Conservation (phyloP, 2,888 invertebrate genomes). For the Pheosia gnoma region DNA sequence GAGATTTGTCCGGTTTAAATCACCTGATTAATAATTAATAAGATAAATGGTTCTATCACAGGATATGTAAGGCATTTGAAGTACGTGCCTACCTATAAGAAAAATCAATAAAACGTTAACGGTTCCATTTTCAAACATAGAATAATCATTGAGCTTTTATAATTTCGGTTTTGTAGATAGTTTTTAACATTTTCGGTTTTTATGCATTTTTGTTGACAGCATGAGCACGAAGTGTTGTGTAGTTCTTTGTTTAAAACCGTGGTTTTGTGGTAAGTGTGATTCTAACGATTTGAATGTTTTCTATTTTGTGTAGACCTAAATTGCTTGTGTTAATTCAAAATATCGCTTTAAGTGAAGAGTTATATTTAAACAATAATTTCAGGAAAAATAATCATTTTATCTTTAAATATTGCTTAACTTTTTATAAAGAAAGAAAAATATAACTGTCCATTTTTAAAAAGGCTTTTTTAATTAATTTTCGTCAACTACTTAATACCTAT, state of each 20-base stretch:
- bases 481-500: too few species aligned
- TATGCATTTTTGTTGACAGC: constrained; percentile 32
- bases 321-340: constrained; percentile 24
- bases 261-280: constrained; percentile 38
- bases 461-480: too few species aligned
- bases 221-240: constrained; percentile 49
- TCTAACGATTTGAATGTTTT: constrained; percentile 18
- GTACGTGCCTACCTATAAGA: too few species aligned
- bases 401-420: too few species aligned
- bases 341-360: constrained; percentile 17
- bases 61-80: too few species aligned
- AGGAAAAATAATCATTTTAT: too few species aligned
- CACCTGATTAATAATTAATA: too few species aligned
- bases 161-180: not conserved
- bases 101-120: not conserved
- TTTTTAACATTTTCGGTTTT: constrained; percentile 15
- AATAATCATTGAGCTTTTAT: not conserved
- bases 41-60: too few species aligned
- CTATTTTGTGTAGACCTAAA: constrained; percentile 17
- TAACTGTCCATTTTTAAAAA: too few species aligned
- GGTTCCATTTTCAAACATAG: not conserved
- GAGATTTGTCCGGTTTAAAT: too few species aligned
- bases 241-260: constrained; percentile 28
- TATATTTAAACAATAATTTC: too few species aligned
- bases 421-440: too few species aligned